Conservation (phyloP, 1,140 invertebrate genomes). For the Orussus abietinus region DNA sequence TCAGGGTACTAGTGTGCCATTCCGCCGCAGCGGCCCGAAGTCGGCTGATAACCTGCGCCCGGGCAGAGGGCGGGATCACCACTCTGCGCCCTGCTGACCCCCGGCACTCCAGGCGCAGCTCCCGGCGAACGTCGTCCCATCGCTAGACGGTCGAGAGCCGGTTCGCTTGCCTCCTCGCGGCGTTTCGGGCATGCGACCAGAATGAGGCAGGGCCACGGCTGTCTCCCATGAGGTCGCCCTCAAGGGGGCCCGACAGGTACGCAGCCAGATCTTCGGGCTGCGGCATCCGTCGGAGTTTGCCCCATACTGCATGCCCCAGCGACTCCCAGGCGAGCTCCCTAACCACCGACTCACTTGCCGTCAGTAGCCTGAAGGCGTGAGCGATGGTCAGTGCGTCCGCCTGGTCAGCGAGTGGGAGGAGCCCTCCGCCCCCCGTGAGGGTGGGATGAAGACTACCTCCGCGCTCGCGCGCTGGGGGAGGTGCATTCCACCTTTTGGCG, state of each 20-base stretch:
- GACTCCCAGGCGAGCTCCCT: slow-evolving; percentile 17
- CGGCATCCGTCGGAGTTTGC: slow-evolving; percentile 7
- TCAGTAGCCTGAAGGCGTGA: slow-evolving; percentile 30
- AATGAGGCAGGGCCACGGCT: slow-evolving; percentile 12
- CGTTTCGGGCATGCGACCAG: slow-evolving; percentile 21
- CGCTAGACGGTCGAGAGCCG: slow-evolving; percentile 15
- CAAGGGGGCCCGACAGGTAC: slow-evolving; percentile 22
- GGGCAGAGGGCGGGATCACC: slow-evolving; percentile 10
- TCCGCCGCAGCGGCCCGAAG: slow-evolving; percentile 12
- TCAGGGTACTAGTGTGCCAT: slow-evolving; percentile 6
- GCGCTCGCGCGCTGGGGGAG: slow-evolving; percentile 30
- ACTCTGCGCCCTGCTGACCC: neutral
- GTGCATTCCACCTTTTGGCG: slow-evolving; percentile 29
- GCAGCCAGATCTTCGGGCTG: slow-evolving; percentile 6
- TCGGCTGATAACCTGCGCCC: slow-evolving; percentile 5
- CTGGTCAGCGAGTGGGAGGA: slow-evolving; percentile 24
- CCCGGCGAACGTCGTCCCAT: slow-evolving; percentile 6
- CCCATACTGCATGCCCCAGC: slow-evolving; percentile 9
- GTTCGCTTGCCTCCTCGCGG: slow-evolving; percentile 6
- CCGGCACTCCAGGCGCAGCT: slow-evolving; percentile 4
- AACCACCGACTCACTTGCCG: slow-evolving; percentile 18
- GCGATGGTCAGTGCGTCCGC: slow-evolving; percentile 22
- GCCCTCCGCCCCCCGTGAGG: slow-evolving; percentile 12
- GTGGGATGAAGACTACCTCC: slow-evolving; percentile 24
- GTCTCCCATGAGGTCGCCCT: slow-evolving; percentile 12